A percentile compares a stretch with the other conserved stretches of the same genome.
Evolutionary conservation across 2,888 invertebrate genomes (phyloP).

Genomic region (Poecilus cupreus): DNA sequence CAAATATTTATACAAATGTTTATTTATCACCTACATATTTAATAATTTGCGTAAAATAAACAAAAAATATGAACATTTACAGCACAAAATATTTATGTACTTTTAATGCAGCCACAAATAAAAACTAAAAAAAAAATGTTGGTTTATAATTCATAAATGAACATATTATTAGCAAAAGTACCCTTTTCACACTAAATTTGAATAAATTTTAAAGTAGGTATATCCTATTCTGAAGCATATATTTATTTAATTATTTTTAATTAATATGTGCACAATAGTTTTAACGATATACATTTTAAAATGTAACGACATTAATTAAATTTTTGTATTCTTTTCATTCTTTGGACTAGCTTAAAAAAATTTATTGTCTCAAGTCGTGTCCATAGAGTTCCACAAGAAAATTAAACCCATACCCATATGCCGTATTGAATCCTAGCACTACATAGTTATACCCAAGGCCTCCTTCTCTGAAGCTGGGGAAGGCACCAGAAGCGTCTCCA

Average conservation of each 20-base stretch:
- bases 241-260: no score
- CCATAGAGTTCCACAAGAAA: slow-evolving; percentile 73
- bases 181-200: no score
- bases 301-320: no score
- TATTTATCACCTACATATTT: slow-evolving; percentile 9
- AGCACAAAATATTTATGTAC: not conserved
- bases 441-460: slow-evolving; percentile 72
- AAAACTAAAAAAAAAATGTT: not conserved
- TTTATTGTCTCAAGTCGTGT: slow-evolving; percentile 53
- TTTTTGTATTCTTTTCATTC: no score
- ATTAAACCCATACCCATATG: slow-evolving; percentile 73
- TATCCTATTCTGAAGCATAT: no score
- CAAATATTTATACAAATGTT: slow-evolving; percentile 5
- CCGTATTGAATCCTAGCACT: slow-evolving; percentile 71
- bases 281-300: no score
- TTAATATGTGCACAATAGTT: no score
- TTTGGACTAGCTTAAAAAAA: no score
- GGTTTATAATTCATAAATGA: no score
- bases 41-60: slow-evolving; percentile 6
- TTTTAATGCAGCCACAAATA: not conserved
- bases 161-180: no score
- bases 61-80: not conserved
- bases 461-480: slow-evolving; percentile 69
- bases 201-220: no score
- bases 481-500: slow-evolving; percentile 66